Evolutionary conservation across 2,888 invertebrate species (phyloP), one percentile per base, ranked within the genome.

Genomic region (Hoplodrina ambigua): DNA sequence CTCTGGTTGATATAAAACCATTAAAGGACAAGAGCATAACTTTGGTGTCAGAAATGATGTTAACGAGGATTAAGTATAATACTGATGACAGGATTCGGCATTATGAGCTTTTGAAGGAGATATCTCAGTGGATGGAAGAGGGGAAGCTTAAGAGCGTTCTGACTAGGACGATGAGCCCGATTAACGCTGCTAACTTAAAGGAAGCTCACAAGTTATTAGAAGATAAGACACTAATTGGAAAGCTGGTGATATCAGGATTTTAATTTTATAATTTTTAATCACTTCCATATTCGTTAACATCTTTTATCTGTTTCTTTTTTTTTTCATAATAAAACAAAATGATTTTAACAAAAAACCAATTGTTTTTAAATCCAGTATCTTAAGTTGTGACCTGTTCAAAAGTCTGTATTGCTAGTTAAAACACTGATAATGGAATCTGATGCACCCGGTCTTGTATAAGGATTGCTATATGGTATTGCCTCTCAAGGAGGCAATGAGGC

Each of bases 1-100:
- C 91, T 5, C 85, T 90, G 13, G 90, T 95, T 1, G 92, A 95
- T 70, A 65, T 94, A 53, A 87, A 74, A 55, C 85, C 86, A 13
- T 80, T 95, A 8, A 95, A 95, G 82, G 93, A 92, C 2, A 95
- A 95, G 83, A 95, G 95, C 75, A 50, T 95, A 0, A 94, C 94
- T 11, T 81, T 95, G 56, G 91, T 90, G 0, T 91, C 90, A 13
- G 95, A 94, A 87, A 90, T 90, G 90, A 93, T 95, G 92, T 67
- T 56, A 4, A 94, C 95, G 10, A 92, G 93, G 78, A 86, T 92
- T 10, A 93, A 92, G 82, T 95, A 94, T 80, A 78, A 95, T 20
- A 94, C 94, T 6, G 92, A 91, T 46, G 94, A 95, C 69, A 92
- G 90, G 73, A 84, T 85, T 15, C 90, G 91, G 58, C 90, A 92